These are phyloP conservation scores for Chamaetylas fuelleborni DNA, from an alignment of 2,113 vertebrate genomes.

Conservation along the genomic window DNA sequence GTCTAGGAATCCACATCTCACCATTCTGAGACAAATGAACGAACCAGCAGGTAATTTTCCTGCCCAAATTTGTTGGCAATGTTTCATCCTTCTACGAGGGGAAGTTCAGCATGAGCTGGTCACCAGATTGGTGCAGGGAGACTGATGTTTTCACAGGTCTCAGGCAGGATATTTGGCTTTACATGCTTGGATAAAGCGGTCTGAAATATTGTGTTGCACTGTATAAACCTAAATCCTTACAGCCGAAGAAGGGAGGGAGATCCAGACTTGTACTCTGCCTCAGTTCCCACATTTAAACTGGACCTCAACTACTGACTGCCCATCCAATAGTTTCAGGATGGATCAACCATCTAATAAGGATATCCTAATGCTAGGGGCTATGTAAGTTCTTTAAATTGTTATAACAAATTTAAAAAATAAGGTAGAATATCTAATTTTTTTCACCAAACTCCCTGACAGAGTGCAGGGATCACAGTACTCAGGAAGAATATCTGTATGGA, in stretches of 20 bases:
- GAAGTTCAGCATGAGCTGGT: neutral
- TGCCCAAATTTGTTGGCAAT: neutral
- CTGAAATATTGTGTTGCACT: neutral
- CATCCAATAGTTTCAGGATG: neutral
- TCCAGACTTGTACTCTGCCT: neutral
- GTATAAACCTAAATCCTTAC: neutral
- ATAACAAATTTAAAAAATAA: neutral
- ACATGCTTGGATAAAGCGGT: neutral
- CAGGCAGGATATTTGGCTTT: neutral
- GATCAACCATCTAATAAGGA: neutral
- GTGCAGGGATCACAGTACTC: neutral
- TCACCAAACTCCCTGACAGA: neutral
- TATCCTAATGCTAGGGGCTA: neutral
- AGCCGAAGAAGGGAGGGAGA: neutral
- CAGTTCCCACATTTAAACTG: neutral
- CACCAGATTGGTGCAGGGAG: neutral
- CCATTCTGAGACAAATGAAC: neutral
- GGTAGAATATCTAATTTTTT: neutral
- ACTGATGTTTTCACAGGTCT: neutral
- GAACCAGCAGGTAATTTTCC: neutral
- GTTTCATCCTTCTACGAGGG: accelerated
- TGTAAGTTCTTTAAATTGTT: neutral
- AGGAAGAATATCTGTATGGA: neutral
- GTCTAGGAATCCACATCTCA: neutral
- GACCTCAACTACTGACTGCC: neutral